These are phyloP conservation scores for Pangasius larnaudii DNA, from an alignment of 2,797 vertebrate species.

Conservation along the genomic window DNA sequence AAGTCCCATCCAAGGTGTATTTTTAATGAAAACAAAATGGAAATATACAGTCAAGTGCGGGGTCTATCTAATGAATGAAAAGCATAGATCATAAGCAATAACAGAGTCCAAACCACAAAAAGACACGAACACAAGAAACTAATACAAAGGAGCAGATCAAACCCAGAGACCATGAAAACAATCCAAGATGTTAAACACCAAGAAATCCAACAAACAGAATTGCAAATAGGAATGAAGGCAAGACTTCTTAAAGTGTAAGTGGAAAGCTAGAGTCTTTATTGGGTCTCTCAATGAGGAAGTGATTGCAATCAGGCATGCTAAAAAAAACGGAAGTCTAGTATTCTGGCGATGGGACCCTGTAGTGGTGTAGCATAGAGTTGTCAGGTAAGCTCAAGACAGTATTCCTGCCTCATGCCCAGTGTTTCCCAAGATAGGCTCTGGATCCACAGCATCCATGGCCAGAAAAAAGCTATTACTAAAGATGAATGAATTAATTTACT, in stretches of 20 bases:
- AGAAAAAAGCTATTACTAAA: background rate
- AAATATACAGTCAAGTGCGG: background rate
- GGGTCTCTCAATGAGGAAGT: background rate
- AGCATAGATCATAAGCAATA: too few relatives aligned
- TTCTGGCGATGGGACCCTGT: background rate
- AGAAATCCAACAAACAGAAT: background rate
- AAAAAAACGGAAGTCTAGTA: background rate
- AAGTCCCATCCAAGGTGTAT: background rate
- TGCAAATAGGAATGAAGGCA: background rate
- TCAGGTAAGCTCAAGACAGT: background rate
- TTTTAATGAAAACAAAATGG: background rate
- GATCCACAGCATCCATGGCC: background rate
- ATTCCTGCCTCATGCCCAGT: background rate
- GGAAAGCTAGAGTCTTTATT: background rate
- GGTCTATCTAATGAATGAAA: background rate
- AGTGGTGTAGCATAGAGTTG: background rate
- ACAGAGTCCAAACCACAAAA: background rate
- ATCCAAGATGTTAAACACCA: background rate
- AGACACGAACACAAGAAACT: background rate
- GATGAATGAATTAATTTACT: background rate
- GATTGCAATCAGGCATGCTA: background rate
- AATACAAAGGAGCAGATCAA: background rate
- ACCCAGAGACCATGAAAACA: background rate
- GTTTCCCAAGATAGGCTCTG: background rate
- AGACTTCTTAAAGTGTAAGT: background rate